These are phyloP conservation scores for Cecropterus lyciades DNA, from an alignment of 1,140 invertebrate genomes.

Conservation along the genomic window DNA sequence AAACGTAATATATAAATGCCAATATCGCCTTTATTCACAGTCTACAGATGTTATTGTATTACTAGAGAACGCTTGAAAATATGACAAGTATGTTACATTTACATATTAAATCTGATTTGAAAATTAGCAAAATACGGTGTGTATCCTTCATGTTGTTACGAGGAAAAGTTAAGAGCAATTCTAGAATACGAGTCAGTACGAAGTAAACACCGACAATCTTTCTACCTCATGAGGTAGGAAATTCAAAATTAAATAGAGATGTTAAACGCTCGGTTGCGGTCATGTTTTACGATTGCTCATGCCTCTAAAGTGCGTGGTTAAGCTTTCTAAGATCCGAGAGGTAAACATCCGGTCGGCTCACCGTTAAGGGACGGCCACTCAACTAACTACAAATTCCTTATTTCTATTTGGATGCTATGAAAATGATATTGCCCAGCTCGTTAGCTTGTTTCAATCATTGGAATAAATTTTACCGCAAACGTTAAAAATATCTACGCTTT, in stretches of 20 bases:
- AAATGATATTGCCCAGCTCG: conserved; percentile 4
- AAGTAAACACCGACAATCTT: not conserved
- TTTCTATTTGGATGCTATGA: conserved; percentile 16
- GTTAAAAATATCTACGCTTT: not conserved
- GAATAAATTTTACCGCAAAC: not conserved
- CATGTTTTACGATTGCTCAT: conserved; percentile 62
- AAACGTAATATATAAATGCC: too few species aligned
- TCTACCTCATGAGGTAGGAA: conserved; percentile 31
- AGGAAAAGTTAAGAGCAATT: too few species aligned
- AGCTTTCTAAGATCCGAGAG: conserved; percentile 71
- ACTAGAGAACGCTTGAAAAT: too few species aligned
- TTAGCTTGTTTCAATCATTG: not conserved
- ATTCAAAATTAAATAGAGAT: conserved; percentile 64
- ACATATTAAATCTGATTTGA: too few species aligned
- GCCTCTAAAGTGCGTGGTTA: conserved; percentile 52
- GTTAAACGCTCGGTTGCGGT: conserved; percentile 44
- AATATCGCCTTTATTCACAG: too few species aligned
- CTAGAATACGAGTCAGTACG: not conserved
- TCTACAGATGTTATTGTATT: too few species aligned
- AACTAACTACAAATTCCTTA: conserved; percentile 43
- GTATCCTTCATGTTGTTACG: too few species aligned
- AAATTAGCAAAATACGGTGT: too few species aligned
- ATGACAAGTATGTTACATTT: too few species aligned
- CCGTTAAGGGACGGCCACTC: conserved; percentile 48
- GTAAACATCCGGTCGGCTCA: conserved; percentile 72